Evolutionary conservation across 2,113 vertebrate genomes (phyloP), one percentile per base, ranked within the genome.

Genomic region (Tenebrosternarchus preto): DNA sequence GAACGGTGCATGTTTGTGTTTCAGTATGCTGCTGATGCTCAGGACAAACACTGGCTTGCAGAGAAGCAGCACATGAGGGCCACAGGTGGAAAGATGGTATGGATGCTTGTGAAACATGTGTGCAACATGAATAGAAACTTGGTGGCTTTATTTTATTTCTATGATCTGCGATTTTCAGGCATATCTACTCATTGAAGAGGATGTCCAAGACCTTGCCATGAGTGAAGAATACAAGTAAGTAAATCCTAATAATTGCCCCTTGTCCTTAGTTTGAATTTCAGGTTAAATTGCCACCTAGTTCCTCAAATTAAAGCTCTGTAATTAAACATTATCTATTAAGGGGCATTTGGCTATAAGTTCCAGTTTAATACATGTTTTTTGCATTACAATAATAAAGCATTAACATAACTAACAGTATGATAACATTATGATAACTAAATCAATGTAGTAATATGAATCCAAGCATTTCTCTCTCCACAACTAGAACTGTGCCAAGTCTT

Each of bases 61-160:
- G 97, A 99, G 86, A 92, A 95, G 85, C 97, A 99, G 79, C 95
- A 99, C 91, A 98, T 99, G 97, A 94, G 95, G 85, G 97, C 97
- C 2, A 99, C 96, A 0, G 97, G 97, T 70, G 97, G 97, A n/a
- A 99, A 99, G 90, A 98, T 99, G 97, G 97, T 99, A 89, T 96
- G 95, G 20, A 29, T 5, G 5, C 73, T 33, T 46, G 2, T 61
- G 31, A 71, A n/a, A n/a, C 57, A 12, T 76, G 9, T 56, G 53
- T 53, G 17, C 4, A 16, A 53, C 39, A 50, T 29, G 11, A 71
- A 68, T 69, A 7, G 11, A 56, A 11, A 3, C 71, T 55, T 74
- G 1, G 16, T 9, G 36, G 5, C 76, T 5, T 64, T 27, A 55
- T 46, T 60, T n/a, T n/a, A 72, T 4, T 55, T 39, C 27, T 11